Evolutionary conservation across 2,888 invertebrate species (phyloP).

Genomic region (Brenthis hecate): DNA sequence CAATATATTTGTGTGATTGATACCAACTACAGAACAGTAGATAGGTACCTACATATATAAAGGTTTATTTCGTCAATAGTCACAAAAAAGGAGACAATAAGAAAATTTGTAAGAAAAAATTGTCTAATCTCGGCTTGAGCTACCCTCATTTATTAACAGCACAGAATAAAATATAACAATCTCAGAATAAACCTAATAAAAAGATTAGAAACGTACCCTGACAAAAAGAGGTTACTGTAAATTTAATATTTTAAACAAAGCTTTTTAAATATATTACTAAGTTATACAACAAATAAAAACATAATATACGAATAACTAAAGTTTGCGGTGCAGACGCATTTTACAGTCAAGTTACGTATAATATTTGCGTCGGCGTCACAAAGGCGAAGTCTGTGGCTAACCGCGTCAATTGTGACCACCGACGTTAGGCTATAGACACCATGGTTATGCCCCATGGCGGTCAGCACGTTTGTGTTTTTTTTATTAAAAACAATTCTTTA

Average conservation of each 20-base stretch:
- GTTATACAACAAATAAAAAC: background rate
- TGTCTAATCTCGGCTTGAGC: too few species aligned
- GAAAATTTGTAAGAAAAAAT: too few species aligned
- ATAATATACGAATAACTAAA: conserved; percentile 26
- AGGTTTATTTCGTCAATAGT: too few species aligned
- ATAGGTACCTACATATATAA: too few species aligned
- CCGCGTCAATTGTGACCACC: conserved; percentile 55
- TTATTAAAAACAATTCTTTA: conserved; percentile 1
- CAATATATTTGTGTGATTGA: too few species aligned
- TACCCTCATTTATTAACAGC: too few species aligned
- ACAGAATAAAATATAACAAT: too few species aligned
- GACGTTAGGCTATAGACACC: conserved; percentile 23
- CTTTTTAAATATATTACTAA: background rate
- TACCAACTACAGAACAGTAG: too few species aligned
- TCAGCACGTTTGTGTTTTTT: conserved; percentile 2
- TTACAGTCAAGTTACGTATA: conserved; percentile 49
- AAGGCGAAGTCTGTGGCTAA: conserved; percentile 47
- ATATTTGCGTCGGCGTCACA: conserved; percentile 56
- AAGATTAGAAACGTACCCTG: too few species aligned
- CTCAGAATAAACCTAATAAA: too few species aligned
- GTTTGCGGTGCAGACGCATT: conserved; percentile 46
- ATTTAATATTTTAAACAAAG: background rate
- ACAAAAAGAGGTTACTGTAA: too few species aligned
- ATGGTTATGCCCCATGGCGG: conserved; percentile 5
- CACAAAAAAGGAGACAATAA: too few species aligned